A percentile compares a stretch with the other conserved stretches of the same genome.
These are phyloP conservation scores for Gobio occitaniae DNA, from an alignment of 2,797 vertebrate genomes.

Conservation along the genomic window DNA sequence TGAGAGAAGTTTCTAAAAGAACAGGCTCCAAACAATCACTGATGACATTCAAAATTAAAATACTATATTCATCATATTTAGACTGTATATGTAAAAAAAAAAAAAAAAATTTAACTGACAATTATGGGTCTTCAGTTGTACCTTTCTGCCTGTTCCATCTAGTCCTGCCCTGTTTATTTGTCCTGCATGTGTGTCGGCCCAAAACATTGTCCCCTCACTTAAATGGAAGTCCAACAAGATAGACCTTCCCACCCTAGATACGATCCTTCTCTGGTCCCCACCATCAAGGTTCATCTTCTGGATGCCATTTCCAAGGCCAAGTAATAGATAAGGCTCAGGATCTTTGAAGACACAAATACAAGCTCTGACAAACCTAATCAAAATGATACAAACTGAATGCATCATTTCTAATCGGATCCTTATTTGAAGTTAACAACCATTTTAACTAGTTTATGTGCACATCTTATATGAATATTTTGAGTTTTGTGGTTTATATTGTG, in stretches of 20 bases:
- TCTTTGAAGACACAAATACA: constrained; percentile 70
- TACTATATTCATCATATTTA: not conserved
- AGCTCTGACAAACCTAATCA: constrained; percentile 14
- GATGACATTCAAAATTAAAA: not conserved
- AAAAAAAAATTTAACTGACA: not conserved
- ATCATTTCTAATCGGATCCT: not conserved
- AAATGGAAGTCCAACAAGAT: constrained; percentile 87
- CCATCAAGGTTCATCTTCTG: constrained; percentile 87
- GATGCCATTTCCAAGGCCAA: constrained; percentile 85
- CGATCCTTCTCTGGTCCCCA: constrained; percentile 78
- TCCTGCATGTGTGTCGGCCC: constrained; percentile 83
- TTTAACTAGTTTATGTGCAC: not conserved
- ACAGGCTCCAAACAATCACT: not conserved
- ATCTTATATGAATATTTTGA: not conserved
- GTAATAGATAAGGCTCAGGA: constrained; percentile 87
- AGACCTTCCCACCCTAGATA: constrained; percentile 77
- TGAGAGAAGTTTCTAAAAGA: constrained; percentile 82
- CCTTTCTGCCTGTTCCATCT: constrained; percentile 84
- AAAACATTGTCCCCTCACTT: constrained; percentile 84
- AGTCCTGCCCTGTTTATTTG: constrained; percentile 85
- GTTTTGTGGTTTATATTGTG: too few species aligned
- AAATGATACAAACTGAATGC: not conserved
- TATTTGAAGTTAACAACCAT: not conserved
- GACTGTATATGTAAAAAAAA: not conserved
- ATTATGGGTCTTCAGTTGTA: constrained; percentile 62